Base-by-base conservation (phyloP, 2,113 vertebrate genomes). In the Australoheros scitulus region DNA sequence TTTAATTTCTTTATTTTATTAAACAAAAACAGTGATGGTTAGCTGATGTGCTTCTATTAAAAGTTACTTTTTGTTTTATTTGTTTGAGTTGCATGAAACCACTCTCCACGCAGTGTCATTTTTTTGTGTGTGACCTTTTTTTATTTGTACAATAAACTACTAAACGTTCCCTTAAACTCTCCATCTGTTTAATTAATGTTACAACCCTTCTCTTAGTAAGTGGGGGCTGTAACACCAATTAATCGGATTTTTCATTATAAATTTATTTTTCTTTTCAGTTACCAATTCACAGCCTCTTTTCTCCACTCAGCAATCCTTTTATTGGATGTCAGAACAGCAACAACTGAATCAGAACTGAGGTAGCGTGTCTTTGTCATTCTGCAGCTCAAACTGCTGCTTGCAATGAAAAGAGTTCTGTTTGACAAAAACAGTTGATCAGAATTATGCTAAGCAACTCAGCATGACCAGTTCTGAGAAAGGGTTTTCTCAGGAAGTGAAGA, bases 301-400 rank as follows among this genome's bases (percentile, higher is more conserved):
- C 15, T 50, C 2, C 29, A 43, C 14, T 29, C 64, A 68, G 24
- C 64, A 18, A 70, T 24, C 29, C 29, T 29, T 22, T 70, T 70
- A 15, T 70, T 50, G 64, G 24, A 50, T 47, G 64, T 47, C 41
- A 43, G 41, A 38, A 38, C 41, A 43, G 11, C 41, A 43, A 50
- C 15, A 77, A 41, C 29, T 36, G 20, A 88, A 80, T 89, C 77
- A 50, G 74, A 68, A 77, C 20, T 55, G 3, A 14, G 34, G 10
- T 13, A 13, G 10, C 3, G 10, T 43, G 41, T 2, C 41, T 43
- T 13, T 47, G 10, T 5, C 43, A 4, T 47, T 47, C 43, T 47
- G 43, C 24, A 29, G 18, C 18, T 70, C 43, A 20, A 43, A 52
- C 22, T 50, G 11, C 41, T 52, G 65, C 17, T 3, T 70, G 65